Conservation (phyloP, 1,140 invertebrate genomes). For the Drosophila nigrodunni region DNA sequence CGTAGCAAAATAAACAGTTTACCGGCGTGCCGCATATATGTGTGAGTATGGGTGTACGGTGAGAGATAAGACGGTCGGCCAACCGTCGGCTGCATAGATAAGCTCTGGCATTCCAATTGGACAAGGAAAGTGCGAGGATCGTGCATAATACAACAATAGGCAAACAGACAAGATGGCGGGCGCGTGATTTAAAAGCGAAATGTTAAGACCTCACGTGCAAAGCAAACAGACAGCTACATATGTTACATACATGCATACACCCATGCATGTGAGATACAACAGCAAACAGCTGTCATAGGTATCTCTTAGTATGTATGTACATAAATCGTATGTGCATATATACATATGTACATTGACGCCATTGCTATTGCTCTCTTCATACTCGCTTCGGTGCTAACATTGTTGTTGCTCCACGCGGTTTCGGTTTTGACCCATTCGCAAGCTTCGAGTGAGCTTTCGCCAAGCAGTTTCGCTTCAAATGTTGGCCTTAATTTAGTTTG, state of each 20-base stretch:
- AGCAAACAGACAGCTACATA: constrained; percentile 32
- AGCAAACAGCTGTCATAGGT: not conserved
- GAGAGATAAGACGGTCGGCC: constrained; percentile 24
- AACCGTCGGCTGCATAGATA: constrained; percentile 60
- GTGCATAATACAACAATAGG: constrained; percentile 2
- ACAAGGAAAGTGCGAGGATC: constrained; percentile 12
- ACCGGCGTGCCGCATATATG: constrained; percentile 13
- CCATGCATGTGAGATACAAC: not conserved
- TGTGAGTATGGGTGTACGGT: constrained; percentile 1
- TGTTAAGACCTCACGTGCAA: constrained; percentile 55
- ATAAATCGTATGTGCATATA: constrained; percentile 2
- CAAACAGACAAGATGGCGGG: constrained; percentile 52
- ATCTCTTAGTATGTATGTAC: constrained; percentile 9
- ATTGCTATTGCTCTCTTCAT: constrained; percentile 9
- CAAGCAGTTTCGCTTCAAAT: constrained; percentile 47
- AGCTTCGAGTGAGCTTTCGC: constrained; percentile 64
- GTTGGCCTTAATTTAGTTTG: constrained; percentile 77
- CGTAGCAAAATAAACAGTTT: constrained; percentile 14
- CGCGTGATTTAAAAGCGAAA: constrained; percentile 45
- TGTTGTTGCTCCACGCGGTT: constrained; percentile 28
- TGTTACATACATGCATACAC: constrained; percentile 1
- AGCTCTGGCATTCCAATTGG: constrained; percentile 59
- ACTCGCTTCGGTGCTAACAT: not conserved
- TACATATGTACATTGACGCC: constrained; percentile 24
- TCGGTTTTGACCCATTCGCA: constrained; percentile 60